Percentiles rank a stretch among this genome's conserved stretches.
phyloP scores from a whole-genome alignment of 2,113 vertebrate species.

The Garra rufa region DNA sequence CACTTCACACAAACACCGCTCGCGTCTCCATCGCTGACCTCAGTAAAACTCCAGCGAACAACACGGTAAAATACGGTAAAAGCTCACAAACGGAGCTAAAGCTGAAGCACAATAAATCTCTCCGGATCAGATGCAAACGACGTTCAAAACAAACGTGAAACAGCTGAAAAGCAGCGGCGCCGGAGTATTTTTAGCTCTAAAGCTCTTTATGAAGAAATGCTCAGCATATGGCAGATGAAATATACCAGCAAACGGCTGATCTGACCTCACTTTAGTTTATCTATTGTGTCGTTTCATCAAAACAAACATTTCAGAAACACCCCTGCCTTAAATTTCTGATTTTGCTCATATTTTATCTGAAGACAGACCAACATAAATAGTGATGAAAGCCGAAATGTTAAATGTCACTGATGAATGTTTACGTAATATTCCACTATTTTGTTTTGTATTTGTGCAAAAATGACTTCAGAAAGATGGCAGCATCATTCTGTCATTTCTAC shows the following conservation, averaged over 20 bases:
- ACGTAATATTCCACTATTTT: no score
- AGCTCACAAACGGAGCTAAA: neutral
- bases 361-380: no score
- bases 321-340: no score
- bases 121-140: neutral
- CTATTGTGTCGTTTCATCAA: neutral
- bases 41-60: neutral
- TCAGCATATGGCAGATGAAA: slow-evolving; percentile 38
- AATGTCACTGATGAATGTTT: neutral
- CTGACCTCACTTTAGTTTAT: neutral
- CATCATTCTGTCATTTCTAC: no score
- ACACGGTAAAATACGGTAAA: neutral
- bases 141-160: neutral
- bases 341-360: no score
- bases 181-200: slow-evolving; percentile 29
- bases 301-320: neutral
- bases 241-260: neutral
- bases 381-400: neutral
- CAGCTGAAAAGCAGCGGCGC: neutral
- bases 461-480: no score
- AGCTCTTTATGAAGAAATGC: slow-evolving; percentile 28
- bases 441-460: no score
- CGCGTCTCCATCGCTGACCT: neutral
- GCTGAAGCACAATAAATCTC: neutral
- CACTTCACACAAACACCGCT: neutral